These are phyloP conservation scores for Rattus norvegicus DNA, from an alignment of 2,113 vertebrate genomes.

Conservation along the genomic window GRCr8 NC_086024.1:25283001-25283500, in stretches of 20 bases:
- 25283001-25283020: neutral
- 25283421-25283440: neutral
- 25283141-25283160: neutral
- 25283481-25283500: neutral
- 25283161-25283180: neutral
- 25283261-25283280: neutral
- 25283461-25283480: neutral
- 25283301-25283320: neutral
- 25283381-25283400: neutral
- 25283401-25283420: neutral
- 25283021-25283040: neutral
- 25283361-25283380: neutral
- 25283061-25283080: neutral
- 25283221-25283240: neutral
- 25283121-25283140: neutral
- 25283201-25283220: neutral
- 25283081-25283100: neutral
- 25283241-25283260: neutral
- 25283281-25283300: constrained; percentile 18
- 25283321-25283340: neutral
- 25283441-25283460: no score
- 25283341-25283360: neutral
- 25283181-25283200: neutral
- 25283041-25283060: neutral
- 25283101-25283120: neutral